These are phyloP conservation scores for Synchiropus splendidus DNA, from an alignment of 2,113 vertebrate species.

Conservation along the genomic window DNA sequence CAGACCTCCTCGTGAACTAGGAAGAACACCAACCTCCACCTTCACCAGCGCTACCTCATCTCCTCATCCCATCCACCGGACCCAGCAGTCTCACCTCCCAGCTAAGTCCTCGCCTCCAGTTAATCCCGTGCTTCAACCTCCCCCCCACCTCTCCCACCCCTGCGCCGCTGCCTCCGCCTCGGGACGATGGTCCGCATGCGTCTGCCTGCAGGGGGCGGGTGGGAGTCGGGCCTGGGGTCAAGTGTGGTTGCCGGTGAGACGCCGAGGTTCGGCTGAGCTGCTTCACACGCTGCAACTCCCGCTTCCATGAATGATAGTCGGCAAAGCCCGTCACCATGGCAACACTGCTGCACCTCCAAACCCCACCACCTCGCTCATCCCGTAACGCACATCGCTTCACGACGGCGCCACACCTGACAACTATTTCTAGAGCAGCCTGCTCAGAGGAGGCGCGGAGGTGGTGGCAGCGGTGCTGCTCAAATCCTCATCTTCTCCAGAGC, in stretches of 20 bases:
- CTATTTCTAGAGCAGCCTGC: too few species aligned
- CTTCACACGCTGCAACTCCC: constrained; percentile 35
- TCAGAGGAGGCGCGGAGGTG: too few species aligned
- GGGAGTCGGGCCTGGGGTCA: constrained; percentile 27
- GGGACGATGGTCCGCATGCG: constrained; percentile 26
- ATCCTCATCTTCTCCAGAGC: too few species aligned
- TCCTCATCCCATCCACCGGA: constrained; percentile 14
- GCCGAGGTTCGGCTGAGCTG: constrained; percentile 23
- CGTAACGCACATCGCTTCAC: too few species aligned
- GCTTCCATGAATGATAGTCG: constrained; percentile 27
- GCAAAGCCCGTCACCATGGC: constrained; percentile 45
- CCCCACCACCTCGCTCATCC: constrained; percentile 42
- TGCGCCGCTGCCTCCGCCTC: constrained; percentile 9
- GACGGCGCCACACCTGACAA: constrained; percentile 32
- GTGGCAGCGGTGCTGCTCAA: too few species aligned
- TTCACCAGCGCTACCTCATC: constrained; percentile 33
- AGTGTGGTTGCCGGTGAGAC: constrained; percentile 23
- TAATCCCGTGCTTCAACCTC: too few species aligned
- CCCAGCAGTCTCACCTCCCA: constrained; percentile 11
- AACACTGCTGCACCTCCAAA: constrained; percentile 44
- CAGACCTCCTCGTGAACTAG: constrained; percentile 7
- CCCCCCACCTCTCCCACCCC: constrained; percentile 6
- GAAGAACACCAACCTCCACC: constrained; percentile 3
- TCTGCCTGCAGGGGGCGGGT: constrained; percentile 11
- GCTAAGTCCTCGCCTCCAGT: too few species aligned